Conservation (phyloP, 2,888 invertebrate species). For the Aspidiotus rigidus region DNA sequence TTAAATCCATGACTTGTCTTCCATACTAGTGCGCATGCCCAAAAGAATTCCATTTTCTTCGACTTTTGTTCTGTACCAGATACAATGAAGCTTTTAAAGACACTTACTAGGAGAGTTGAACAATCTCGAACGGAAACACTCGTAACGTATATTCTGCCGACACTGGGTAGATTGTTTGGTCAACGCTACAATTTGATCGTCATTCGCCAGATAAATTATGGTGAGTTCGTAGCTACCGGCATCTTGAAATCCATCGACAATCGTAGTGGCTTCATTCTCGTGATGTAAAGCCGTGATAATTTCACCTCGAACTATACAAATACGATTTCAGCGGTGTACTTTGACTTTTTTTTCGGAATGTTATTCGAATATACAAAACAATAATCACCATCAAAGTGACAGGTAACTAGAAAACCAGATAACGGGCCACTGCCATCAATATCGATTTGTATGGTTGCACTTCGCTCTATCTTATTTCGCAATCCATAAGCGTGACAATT, state of each 20-base stretch:
- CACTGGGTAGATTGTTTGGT: conserved; percentile 75
- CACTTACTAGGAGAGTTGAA: conserved; percentile 71
- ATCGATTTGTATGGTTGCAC: conserved; percentile 71
- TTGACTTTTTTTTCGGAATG: not conserved
- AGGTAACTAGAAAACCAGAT: conserved; percentile 79
- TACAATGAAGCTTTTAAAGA: not conserved
- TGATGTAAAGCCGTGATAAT: conserved; percentile 71
- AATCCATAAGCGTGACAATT: conserved; percentile 82
- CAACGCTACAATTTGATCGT: conserved; percentile 76
- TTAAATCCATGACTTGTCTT: too few species aligned
- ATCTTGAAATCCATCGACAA: conserved; percentile 85
- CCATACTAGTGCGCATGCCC: too few species aligned
- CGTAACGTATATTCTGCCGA: conserved; percentile 74
- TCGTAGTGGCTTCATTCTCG: conserved; percentile 62
- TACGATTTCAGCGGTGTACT: not conserved
- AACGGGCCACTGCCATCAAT: conserved; percentile 93
- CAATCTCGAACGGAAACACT: conserved; percentile 70
- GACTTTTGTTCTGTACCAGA: conserved; percentile 7
- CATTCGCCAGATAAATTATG: conserved; percentile 75
- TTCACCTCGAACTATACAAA: conserved; percentile 58
- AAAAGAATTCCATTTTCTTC: not conserved
- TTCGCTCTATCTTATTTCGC: conserved; percentile 61
- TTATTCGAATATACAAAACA: not conserved
- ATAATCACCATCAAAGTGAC: conserved; percentile 61
- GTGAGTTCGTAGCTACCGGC: conserved; percentile 83